Evolutionary conservation across 2,113 vertebrate genomes (phyloP), one percentile per base, ranked within the genome.

Genomic region (Cyphomyrus discorhynchus): DNA sequence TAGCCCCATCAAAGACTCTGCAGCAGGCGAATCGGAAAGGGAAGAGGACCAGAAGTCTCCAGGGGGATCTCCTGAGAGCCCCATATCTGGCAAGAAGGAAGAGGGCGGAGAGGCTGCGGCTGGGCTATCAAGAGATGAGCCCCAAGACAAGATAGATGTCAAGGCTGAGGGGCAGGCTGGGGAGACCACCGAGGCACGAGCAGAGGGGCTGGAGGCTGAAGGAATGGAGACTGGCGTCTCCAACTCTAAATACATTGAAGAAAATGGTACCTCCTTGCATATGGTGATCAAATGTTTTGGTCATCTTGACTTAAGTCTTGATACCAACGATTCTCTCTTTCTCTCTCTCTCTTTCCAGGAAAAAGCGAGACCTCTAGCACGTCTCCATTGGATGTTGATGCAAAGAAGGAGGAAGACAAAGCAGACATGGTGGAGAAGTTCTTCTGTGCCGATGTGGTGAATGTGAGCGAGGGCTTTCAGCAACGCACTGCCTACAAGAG

Each of bases 401-500:
- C 86, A 1, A 92, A 49, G 74, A 93, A 94, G 90, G 97, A 97
- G 93, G 92, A 96, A 49, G 96, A 96, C 90, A 92, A 89, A 92
- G 91, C 91, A 89, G 85, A 89, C 90, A 70, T 45, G 52, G n/a
- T 35, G 46, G 53, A 62, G 21, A 92, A 92, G 46, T 91, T 93
- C 39, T 93, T 95, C 74, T 96, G 95, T 90, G 94, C 92, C 24
- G 98, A 99, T 88, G 96, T 99, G 35, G 97, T 99, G 89, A 98
- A 99, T n/a, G 98, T 99, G 92, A 99, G 98, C 0, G 97, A 98
- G 92, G 98, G 98, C 56, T 98, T 99, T 94, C 97, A 97, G 93
- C 96, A 97, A 92, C 96, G 98, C 92, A 99, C 97, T 35, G 97
- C 96, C 91, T 99, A 99, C 90, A 98, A 98, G 95, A 98, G 97